These are phyloP conservation scores for Solea senegalensis DNA, from an alignment of 2,113 vertebrate genomes.

Conservation along the genomic window DNA sequence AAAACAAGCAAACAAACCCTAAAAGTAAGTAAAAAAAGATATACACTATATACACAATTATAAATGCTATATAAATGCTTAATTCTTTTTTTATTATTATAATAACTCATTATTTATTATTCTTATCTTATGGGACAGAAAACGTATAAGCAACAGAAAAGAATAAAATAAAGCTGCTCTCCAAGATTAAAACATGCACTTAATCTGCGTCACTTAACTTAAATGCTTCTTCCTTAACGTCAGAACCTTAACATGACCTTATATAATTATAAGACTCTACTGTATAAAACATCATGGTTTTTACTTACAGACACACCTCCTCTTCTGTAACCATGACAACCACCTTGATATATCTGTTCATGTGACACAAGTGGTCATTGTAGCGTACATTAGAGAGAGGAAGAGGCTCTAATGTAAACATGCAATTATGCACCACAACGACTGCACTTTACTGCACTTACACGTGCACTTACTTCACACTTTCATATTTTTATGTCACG, in stretches of 20 bases:
- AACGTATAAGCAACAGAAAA: not conserved
- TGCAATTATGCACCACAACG: slow-evolving; percentile 42
- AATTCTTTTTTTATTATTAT: too few relatives aligned
- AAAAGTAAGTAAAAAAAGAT: too few relatives aligned
- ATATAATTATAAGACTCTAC: slow-evolving; percentile 34
- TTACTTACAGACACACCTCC: slow-evolving; percentile 70
- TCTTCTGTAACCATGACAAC: slow-evolving; percentile 77
- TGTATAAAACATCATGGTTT: slow-evolving; percentile 36
- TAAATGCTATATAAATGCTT: too few relatives aligned
- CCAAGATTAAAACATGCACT: slow-evolving; percentile 2
- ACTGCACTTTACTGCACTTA: not conserved
- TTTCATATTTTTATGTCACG: too few relatives aligned
- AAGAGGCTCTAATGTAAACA: slow-evolving; percentile 49
- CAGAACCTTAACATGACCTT: not conserved
- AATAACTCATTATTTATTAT: too few relatives aligned
- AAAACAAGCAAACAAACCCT: too few relatives aligned
- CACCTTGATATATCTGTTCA: slow-evolving; percentile 74
- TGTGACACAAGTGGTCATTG: slow-evolving; percentile 73
- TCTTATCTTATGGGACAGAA: not conserved
- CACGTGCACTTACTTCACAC: slow-evolving; percentile 9
- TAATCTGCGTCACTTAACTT: not conserved
- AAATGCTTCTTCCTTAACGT: not conserved
- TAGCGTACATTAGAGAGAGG: slow-evolving; percentile 55
- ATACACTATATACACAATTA: too few relatives aligned
- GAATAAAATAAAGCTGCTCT: slow-evolving; percentile 6